Base-by-base conservation (phyloP, 2,113 vertebrate genomes). In the Solea solea region DNA sequence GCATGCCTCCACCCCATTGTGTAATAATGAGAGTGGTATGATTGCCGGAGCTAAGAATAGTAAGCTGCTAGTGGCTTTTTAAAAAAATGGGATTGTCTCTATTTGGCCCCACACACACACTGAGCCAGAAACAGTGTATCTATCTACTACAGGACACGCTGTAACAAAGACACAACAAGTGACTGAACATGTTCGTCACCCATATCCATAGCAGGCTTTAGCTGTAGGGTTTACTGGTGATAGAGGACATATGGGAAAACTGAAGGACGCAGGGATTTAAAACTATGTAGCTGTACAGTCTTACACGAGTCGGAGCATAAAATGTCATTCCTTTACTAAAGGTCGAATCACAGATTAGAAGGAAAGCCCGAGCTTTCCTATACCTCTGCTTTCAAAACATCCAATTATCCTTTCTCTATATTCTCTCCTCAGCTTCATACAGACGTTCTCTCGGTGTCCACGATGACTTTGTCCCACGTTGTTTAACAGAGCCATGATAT, bases 41-140 rank as follows among this genome's bases (percentile, higher is more conserved):
- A 86, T 86, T 85, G 78, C 82, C 65, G 69, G 82, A 39, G 78
- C 85, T 88, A 89, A 86, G 68, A 90, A 88, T 88, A 91, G 82
- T 57, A 62, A 45, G 78, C 69, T 53, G 69, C 72, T 61, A 7
- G 69, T 69, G 58, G 73, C 71, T 74, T 78, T 78, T 84, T 21
- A 21, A 21, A 74, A 86, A 64, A 65, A 65, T 13, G 52, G 71
- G 63, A 59, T 67, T 75, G 72, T 76, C 40, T 81, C 52, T 58
- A 71, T 73, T 56, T 1, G 9, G 64, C 74, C 86, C 73, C 16
- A n/a, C 13, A 46, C 81, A 82, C 63, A 72, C 59, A 80, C 69
- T 70, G 53, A 70, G 73, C 76, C 66, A 66, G 65, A 77, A 14
- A 48, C 45, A 12, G 45, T 13, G 10, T 9, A 13, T 81, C 64